These are phyloP conservation scores for Verasper variegatus DNA, from an alignment of 2,113 vertebrate species.

Conservation along the genomic window DNA sequence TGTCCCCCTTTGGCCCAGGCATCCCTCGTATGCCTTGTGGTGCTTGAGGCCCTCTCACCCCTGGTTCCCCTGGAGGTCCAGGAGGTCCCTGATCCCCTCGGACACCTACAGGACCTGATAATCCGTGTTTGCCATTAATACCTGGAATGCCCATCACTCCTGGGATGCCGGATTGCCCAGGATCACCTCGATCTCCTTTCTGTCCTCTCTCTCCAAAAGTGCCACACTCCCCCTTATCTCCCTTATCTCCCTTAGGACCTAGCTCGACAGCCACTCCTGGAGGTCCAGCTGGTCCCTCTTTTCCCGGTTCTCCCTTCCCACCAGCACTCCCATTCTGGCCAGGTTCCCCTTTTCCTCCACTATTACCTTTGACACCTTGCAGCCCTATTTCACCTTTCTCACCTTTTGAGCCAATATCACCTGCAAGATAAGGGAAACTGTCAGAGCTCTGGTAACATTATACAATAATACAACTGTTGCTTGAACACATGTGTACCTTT, in stretches of 20 bases:
- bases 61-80: constrained; percentile 89
- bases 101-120: constrained; percentile 83
- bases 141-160: constrained; percentile 88
- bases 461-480: background rate
- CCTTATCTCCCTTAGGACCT: constrained; percentile 88
- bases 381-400: constrained; percentile 87
- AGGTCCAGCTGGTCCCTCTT: constrained; percentile 76
- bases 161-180: constrained; percentile 85
- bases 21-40: constrained; percentile 84
- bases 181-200: constrained; percentile 86
- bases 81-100: constrained; percentile 85
- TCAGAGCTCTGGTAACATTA: constrained; percentile 26
- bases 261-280: constrained; percentile 78
- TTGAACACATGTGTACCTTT: constrained; percentile 82
- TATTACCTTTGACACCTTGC: constrained; percentile 86
- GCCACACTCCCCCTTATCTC: constrained; percentile 88
- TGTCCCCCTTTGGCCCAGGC: constrained; percentile 86
- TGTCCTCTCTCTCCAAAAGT: constrained; percentile 85
- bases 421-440: constrained; percentile 70
- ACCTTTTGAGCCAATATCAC: constrained; percentile 89
- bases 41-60: constrained; percentile 81
- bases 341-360: constrained; percentile 87
- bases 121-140: constrained; percentile 82
- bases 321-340: constrained; percentile 90
- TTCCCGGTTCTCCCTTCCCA: constrained; percentile 87